Percentiles rank a stretch among this genome's conserved stretches.
Conservation (phyloP, 2,797 vertebrate genomes). For the Hydrophis major region DNA sequence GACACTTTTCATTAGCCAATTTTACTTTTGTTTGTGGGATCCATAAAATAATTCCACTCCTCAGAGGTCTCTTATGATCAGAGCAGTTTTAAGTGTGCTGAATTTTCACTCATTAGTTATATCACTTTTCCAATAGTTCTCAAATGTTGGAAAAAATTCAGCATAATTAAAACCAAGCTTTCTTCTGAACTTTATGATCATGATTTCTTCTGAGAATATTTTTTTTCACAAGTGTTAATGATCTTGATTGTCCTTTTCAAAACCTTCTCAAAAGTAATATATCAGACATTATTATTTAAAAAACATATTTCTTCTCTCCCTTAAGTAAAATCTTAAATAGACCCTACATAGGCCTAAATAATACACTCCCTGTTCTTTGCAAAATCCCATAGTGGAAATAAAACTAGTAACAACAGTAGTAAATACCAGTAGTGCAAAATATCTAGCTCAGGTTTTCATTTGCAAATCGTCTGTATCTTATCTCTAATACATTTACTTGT, state of each 20-base stretch:
- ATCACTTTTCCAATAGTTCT: constrained; percentile 7
- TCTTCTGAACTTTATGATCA: background rate
- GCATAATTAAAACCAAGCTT: background rate
- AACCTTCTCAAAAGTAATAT: background rate
- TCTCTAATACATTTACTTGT: constrained; percentile 8
- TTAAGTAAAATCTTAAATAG: background rate
- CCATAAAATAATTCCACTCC: background rate
- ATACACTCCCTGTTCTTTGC: background rate
- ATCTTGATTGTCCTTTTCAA: background rate
- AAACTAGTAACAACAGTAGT: background rate
- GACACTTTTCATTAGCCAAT: background rate
- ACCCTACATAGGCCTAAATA: background rate
- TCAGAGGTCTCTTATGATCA: accelerated
- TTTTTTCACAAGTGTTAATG: background rate
- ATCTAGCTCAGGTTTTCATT: background rate
- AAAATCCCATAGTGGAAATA: background rate
- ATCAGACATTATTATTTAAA: background rate
- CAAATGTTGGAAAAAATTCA: background rate
- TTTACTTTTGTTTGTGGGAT: background rate
- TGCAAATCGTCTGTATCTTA: background rate
- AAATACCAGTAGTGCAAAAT: background rate
- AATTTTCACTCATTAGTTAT: background rate
- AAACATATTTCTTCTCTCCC: background rate
- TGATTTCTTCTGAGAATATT: background rate
- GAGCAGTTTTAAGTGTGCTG: background rate